These are phyloP conservation scores for Taenaris catops DNA, from an alignment of 2,888 invertebrate genomes.

Conservation along the genomic window DNA sequence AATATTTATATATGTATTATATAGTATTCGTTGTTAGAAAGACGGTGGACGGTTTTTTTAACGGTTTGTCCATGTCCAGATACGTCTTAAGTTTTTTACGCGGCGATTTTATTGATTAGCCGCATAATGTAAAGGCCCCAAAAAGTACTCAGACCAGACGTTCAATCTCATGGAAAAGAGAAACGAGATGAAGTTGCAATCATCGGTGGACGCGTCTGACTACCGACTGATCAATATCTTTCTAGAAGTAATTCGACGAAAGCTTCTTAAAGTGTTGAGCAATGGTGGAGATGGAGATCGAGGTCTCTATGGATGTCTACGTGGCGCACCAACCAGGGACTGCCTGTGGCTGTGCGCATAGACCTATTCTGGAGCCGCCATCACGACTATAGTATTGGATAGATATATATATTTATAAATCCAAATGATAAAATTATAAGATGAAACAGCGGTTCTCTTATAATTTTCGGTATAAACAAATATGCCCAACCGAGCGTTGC, in stretches of 20 bases:
- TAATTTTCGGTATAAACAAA: slow-evolving; percentile 12
- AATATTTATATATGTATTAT: too few species aligned
- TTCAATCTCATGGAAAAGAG: too few species aligned
- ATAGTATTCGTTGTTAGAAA: slow-evolving; percentile 30
- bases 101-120: slow-evolving; percentile 76
- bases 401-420: too few species aligned
- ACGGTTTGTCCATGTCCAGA: slow-evolving; percentile 47
- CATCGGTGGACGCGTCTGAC: too few species aligned
- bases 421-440: background rate
- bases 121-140: slow-evolving; percentile 58
- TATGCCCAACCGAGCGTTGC: background rate
- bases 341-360: too few species aligned
- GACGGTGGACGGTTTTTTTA: slow-evolving; percentile 46
- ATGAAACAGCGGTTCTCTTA: slow-evolving; percentile 19
- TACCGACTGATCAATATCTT: too few species aligned
- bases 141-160: too few species aligned
- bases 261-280: slow-evolving; percentile 29
- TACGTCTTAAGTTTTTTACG: slow-evolving; percentile 62
- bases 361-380: too few species aligned
- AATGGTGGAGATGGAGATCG: background rate
- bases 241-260: too few species aligned
- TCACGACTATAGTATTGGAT: too few species aligned
- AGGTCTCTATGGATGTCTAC: too few species aligned
- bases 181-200: too few species aligned
- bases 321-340: background rate